Evolutionary conservation across 2,888 invertebrate species (phyloP).

Genomic region (Lasiommata megera): DNA sequence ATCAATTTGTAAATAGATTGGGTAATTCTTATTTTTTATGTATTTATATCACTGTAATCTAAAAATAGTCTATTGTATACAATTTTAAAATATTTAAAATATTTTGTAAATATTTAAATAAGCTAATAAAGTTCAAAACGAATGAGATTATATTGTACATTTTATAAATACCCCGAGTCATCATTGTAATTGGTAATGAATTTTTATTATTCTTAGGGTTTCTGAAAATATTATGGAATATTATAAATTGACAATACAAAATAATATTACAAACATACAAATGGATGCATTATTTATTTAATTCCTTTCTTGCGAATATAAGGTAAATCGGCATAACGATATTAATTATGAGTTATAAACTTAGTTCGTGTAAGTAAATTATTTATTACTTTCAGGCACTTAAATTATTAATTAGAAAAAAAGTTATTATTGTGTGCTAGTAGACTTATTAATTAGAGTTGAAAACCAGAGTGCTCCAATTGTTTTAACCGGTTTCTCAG

Average conservation of each 20-base stretch:
- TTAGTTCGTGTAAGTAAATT: no score
- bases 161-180: constrained; percentile 77
- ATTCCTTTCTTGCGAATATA: not conserved
- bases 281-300: constrained; percentile 19
- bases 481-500: no score
- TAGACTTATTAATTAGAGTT: no score
- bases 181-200: constrained; percentile 70
- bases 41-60: constrained; percentile 78
- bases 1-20: constrained; percentile 72
- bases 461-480: no score
- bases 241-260: constrained; percentile 80
- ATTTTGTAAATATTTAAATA: constrained; percentile 78
- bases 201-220: constrained; percentile 74
- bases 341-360: no score
- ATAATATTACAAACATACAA: constrained; percentile 54
- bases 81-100: constrained; percentile 75
- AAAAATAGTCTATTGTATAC: constrained; percentile 75
- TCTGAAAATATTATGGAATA: constrained; percentile 78
- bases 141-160: constrained; percentile 82
- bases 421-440: no score
- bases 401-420: no score
- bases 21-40: constrained; percentile 75
- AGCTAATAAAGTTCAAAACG: constrained; percentile 65
- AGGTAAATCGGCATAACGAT: no score
- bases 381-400: no score